A percentile compares a stretch with the other conserved stretches of the same genome.
Evolutionary conservation across 2,113 vertebrate genomes (phyloP).

Genomic region (Lycaon pictus): DNA sequence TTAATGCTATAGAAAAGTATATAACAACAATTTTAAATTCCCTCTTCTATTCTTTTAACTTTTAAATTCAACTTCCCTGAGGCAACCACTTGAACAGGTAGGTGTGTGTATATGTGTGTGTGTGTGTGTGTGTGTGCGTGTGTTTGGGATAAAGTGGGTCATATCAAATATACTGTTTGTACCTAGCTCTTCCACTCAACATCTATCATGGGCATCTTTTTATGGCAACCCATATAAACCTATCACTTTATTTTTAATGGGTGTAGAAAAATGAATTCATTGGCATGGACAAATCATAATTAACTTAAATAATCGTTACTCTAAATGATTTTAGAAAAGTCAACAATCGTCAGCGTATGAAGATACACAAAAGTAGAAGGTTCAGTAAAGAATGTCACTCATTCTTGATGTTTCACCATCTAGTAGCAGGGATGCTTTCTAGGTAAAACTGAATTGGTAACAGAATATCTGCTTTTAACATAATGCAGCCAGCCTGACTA

Average conservation of each 20-base stretch:
- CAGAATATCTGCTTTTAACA: constrained; percentile 36
- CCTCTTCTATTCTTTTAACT: not conserved
- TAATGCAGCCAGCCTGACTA: not conserved
- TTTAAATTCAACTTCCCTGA: not conserved
- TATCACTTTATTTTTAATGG: constrained; percentile 15
- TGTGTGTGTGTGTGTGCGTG: not conserved
- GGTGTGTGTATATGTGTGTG: not conserved
- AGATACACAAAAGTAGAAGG: not conserved
- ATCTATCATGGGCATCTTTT: not conserved
- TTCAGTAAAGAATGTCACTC: not conserved
- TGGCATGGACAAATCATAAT: not conserved
- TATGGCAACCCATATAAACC: not conserved
- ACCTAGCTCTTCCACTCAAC: not conserved
- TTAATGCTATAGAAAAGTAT: not conserved
- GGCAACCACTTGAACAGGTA: not conserved
- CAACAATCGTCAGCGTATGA: not conserved
- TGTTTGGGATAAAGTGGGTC: not conserved
- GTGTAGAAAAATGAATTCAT: not conserved
- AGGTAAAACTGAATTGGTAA: constrained; percentile 24
- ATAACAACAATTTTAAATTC: not conserved
- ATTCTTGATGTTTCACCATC: not conserved
- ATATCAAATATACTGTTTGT: not conserved
- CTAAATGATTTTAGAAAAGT: constrained; percentile 1
- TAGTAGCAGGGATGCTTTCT: not conserved
- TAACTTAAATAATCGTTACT: not conserved